Percentiles rank a stretch among this genome's conserved stretches.
Conservation (phyloP, 1,140 invertebrate genomes). For the Odontomachus brunneus region DNA sequence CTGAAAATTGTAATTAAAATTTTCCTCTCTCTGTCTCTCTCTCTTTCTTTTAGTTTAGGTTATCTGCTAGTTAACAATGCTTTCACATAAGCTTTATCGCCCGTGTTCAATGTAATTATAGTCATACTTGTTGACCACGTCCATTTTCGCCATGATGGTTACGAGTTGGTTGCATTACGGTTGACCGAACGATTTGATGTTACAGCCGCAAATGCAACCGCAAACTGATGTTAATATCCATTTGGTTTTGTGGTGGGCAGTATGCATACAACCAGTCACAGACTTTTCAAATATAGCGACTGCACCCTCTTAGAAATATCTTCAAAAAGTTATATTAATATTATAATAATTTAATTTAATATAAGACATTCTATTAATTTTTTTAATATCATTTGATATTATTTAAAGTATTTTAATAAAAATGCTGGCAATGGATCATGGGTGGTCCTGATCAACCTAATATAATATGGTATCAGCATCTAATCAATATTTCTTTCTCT, state of each 20-base stretch:
- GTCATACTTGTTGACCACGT: conserved; percentile 70
- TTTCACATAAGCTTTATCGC: conserved; percentile 57
- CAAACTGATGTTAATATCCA: conserved; percentile 70
- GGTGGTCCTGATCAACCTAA: too few species aligned
- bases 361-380: too few species aligned
- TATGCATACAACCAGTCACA: conserved; percentile 31
- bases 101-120: conserved; percentile 53
- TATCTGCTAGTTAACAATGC: conserved; percentile 43
- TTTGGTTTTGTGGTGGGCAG: conserved; percentile 48
- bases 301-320: neutral
- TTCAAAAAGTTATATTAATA: too few species aligned
- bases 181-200: conserved; percentile 81
- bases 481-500: neutral
- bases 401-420: too few species aligned
- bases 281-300: neutral
- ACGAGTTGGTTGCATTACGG: conserved; percentile 82
- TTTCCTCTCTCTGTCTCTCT: too few species aligned
- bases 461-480: neutral
- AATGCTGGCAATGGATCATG: too few species aligned
- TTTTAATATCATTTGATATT: too few species aligned
- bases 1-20: conserved; percentile 26
- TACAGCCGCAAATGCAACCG: conserved; percentile 67
- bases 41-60: conserved; percentile 8
- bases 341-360: too few species aligned
- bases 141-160: conserved; percentile 75